phyloP scores from a whole-genome alignment of 2,888 invertebrate species.

The Plutella xylostella region DNA sequence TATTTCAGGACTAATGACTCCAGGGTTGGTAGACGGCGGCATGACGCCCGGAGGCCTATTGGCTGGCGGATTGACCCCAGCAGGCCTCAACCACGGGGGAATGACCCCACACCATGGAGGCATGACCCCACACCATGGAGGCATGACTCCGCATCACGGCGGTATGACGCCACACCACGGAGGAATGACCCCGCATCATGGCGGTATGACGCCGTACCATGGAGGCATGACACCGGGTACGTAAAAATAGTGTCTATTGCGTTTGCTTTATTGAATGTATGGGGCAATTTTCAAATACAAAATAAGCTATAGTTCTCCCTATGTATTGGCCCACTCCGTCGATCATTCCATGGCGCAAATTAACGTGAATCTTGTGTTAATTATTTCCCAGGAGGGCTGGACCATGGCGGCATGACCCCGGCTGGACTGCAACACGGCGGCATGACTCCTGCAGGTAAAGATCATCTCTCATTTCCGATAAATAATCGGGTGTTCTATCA shows the following conservation, averaged over 20 bases:
- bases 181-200: slow-evolving; percentile 23
- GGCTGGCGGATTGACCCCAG: slow-evolving; percentile 35
- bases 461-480: no score
- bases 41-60: slow-evolving; percentile 43
- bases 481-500: no score
- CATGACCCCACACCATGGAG: slow-evolving; percentile 20
- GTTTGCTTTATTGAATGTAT: not conserved
- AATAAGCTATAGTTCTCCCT: slow-evolving; percentile 24
- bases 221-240: slow-evolving; percentile 23
- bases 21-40: slow-evolving; percentile 36
- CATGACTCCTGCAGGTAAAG: slow-evolving; percentile 23
- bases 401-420: slow-evolving; percentile 23
- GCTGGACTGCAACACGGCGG: slow-evolving; percentile 25
- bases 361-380: slow-evolving; percentile 22
- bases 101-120: slow-evolving; percentile 42
- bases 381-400: slow-evolving; percentile 10
- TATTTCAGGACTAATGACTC: slow-evolving; percentile 39
- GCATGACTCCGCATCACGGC: slow-evolving; percentile 23
- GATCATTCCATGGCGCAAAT: no score
- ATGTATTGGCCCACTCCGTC: no score
- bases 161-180: slow-evolving; percentile 32
- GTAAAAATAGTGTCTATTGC: no score
- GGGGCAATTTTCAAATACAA: not conserved
- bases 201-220: slow-evolving; percentile 22
- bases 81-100: slow-evolving; percentile 41